Base-by-base conservation (phyloP, 2,113 vertebrate species). In the Capra hircus region DNA sequence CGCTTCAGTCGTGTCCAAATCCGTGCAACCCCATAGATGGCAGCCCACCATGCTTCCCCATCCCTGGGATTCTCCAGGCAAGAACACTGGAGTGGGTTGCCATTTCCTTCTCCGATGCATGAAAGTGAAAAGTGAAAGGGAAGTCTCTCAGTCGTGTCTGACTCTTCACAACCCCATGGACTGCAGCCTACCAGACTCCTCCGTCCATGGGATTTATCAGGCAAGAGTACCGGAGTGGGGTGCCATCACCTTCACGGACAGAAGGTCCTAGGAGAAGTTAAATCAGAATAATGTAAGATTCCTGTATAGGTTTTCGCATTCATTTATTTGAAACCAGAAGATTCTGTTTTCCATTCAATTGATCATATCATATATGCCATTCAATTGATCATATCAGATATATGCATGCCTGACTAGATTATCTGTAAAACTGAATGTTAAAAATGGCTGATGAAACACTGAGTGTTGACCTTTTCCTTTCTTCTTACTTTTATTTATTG, bases 401-500 rank as follows among this genome's bases (percentile, higher is more conserved):
- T 50, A 82, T 78, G 25, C 53, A 67, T 67, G 43, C 48, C 36
- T 97, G 80, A 82, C 62, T 53, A 85, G 62, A 94, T 96, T 96
- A 50, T 96, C 48, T 83, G 23, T 92, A 53, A 91, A 93, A 90
- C 9, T 95, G 84, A 95, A 90, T 59, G 71, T 64, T 78, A 97
- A 95, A 77, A 71, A 55, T 93, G 45, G 67, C 36, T 59, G 57
- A 86, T n/a, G 4, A 95, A 92, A 93, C 93, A 19, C 93, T 97
- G 83, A 95, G 59, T 82, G 57, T 90, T 94, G 14, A 33, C 60
- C 19, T 43, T 55, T 96, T 91, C 48, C 15, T 90, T 94, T 85
- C 43, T 95, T 80, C 36, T 95, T 27, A 92, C 30, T 91, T 90
- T 82, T 78, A 90, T 95, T 97, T 82, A 60, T 57, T 95, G 40